Evolutionary conservation across 2,797 vertebrate genomes (phyloP), one percentile per base, ranked within the genome.

Genomic region (Cryptoprocta ferox): DNA sequence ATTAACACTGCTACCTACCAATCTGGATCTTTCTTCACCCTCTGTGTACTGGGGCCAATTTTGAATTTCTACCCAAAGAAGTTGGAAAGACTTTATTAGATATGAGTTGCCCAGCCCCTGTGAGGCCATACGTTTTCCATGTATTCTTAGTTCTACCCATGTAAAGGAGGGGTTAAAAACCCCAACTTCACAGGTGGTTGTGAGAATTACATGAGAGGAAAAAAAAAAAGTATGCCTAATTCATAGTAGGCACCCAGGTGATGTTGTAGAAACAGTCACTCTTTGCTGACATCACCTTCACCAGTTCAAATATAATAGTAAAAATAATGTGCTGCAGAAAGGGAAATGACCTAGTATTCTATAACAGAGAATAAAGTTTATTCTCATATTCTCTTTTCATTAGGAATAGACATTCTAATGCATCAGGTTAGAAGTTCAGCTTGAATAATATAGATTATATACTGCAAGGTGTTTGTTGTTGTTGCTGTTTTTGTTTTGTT

Each of bases 401-500:
- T 93, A 91, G 89, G 56, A 85, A 89, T 35, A 80, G 35, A 37
- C 21, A 76, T 93, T 91, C 18, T 15, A 89, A 88, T 93, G 42
- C 3, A 80, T 73, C 30, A 61, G 91, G 66, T 93, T 84, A 94
- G 61, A 59, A 82, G 91, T 92, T 93, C 48, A 82, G 89, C 68
- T 79, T 63, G 71, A 95, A 70, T 93, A 91, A 91, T 89, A 84
- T 71, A 96, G 53, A 96, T 50, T 68, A 89, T 76, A 75, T 73
- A 45, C 14, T 56, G 65, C 93, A 90, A 73, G 24, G 48, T 1
- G 63, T 30, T 11, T 42, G 24, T 28, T 26, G 56, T 14, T 35
- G n/a, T 21, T 24, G 56, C 9, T 6, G 12, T n/a, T 45, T 2
- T 8, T 59, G 56, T 59, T 21, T 59, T 59, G 19, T 70, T 30